Conservation (phyloP, 2,113 vertebrate genomes). For the Sprattus sprattus region DNA sequence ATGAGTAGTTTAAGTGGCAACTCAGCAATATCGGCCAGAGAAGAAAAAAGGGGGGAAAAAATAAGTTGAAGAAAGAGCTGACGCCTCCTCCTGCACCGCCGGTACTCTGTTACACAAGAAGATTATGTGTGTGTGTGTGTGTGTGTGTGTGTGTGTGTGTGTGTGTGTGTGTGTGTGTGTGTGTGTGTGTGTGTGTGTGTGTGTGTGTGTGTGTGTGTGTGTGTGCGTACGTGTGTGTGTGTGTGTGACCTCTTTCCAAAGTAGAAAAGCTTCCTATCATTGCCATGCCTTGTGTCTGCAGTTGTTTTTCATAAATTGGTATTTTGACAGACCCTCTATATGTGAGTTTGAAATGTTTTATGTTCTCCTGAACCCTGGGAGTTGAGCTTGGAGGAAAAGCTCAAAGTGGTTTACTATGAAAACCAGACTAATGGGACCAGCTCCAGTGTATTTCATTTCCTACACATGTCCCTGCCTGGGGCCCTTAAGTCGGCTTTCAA, state of each 20-base stretch:
- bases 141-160: background rate
- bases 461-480: too few species aligned
- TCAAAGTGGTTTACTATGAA: too few species aligned
- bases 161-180: too few species aligned
- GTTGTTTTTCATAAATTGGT: background rate
- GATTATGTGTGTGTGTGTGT: too few species aligned
- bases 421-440: too few species aligned
- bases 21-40: conserved; percentile 29
- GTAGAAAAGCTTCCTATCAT: background rate
- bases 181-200: background rate
- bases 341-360: background rate
- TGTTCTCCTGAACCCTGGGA: too few species aligned
- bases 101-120: background rate
- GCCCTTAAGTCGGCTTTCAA: too few species aligned
- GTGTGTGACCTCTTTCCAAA: background rate
- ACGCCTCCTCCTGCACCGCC: background rate
- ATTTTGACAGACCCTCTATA: background rate
- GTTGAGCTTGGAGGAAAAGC: too few species aligned
- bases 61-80: background rate
- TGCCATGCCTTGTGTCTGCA: background rate
- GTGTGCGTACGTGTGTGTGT: background rate
- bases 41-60: background rate
- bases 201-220: too few species aligned
- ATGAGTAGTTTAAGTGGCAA: background rate
- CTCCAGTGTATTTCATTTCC: too few species aligned